A percentile compares a stretch with the other conserved stretches of the same genome.
Conservation (phyloP, 30 jellyfish, hydroid and myxozoan species). For the Pelagia noctiluca region DNA sequence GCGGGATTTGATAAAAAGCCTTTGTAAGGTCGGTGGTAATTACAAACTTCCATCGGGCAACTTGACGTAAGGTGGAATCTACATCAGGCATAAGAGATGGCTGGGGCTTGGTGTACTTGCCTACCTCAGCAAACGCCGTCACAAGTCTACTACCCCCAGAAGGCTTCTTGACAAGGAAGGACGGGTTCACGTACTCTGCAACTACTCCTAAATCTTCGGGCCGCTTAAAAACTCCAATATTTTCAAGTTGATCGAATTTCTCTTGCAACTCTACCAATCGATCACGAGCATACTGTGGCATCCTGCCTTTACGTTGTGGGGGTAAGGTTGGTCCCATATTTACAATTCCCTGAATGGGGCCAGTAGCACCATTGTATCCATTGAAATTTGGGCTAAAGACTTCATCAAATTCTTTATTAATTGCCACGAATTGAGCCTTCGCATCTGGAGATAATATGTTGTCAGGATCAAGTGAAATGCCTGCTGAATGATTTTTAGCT, state of each 20-base stretch:
- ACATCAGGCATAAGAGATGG: constrained; percentile 78
- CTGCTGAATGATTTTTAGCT: too few relatives aligned
- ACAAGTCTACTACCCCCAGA: constrained; percentile 68
- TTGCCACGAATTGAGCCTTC: too few relatives aligned
- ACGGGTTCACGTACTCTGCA: constrained; percentile 72
- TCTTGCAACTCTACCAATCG: constrained; percentile 38
- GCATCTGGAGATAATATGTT: too few relatives aligned
- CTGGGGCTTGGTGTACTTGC: constrained; percentile 59
- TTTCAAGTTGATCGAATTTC: constrained; percentile 62
- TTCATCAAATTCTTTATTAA: too few relatives aligned
- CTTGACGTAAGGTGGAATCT: constrained; percentile 60
- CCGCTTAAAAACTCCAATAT: constrained; percentile 39
- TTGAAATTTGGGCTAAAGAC: constrained; percentile 50
- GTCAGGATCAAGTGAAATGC: too few relatives aligned
- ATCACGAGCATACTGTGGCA: constrained; percentile 51
- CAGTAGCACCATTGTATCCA: constrained; percentile 66
- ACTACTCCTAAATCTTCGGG: constrained; percentile 59
- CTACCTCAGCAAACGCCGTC: constrained; percentile 72
- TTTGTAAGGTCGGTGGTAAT: constrained; percentile 51
- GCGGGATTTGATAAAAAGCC: constrained; percentile 75
- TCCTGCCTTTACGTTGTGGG: constrained; percentile 66
- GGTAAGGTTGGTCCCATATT: constrained; percentile 70
- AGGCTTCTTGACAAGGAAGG: constrained; percentile 65
- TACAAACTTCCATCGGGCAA: constrained; percentile 56
- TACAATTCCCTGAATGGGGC: constrained; percentile 57